Base-by-base conservation (phyloP, 2,888 invertebrate species). In the Heliconius aoede region DNA sequence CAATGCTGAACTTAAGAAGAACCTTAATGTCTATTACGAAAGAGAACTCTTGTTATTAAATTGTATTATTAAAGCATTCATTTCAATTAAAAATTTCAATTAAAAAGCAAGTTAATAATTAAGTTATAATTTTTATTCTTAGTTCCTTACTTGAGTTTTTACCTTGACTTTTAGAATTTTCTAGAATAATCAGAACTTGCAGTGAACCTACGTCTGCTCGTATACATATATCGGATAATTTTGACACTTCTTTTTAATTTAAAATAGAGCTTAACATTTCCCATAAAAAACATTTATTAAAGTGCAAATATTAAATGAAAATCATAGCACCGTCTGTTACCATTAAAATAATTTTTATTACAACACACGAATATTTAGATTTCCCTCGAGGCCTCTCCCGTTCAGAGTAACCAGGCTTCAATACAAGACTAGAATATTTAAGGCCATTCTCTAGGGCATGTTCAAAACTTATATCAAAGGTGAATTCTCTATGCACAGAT, bases 361-460 rank as follows among this genome's bases (percentile, higher is more conserved):
- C 13, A 58, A 58, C 58, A 65, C 18, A 36, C 69, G 67, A 76
- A 78, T 76, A 77, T 72, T 79, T 78, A 76, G 77, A 79, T 79
- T 79, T 79, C 79, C 77, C 77, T 40, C 9, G 71, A 73, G 76
- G 26, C 55, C 60, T 65, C 30, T 51, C 67, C 71, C 58, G 77
- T 77, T 77, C 75, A 21, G 74, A 55, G 55, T 72, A 76, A 73
- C 74, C 72, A 73, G 58, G 73, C 65, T 73, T 28, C 73, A 62
- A 55, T 40, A 62, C 72, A 55, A 60, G 75, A 73, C 60, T 71
- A 55, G 69, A 71, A 78, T 78, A 69, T 69, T 78, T 51, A 60
- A 73, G 40, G 13, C 62, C n/a, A 40, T 46, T 62, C 73, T 73
- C 73, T 60, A 36, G 60, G 72, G 58, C 36, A 40, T 40, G 72